Conservation (phyloP, 2,113 vertebrate genomes). For the Corythornis madagascariensis region DNA sequence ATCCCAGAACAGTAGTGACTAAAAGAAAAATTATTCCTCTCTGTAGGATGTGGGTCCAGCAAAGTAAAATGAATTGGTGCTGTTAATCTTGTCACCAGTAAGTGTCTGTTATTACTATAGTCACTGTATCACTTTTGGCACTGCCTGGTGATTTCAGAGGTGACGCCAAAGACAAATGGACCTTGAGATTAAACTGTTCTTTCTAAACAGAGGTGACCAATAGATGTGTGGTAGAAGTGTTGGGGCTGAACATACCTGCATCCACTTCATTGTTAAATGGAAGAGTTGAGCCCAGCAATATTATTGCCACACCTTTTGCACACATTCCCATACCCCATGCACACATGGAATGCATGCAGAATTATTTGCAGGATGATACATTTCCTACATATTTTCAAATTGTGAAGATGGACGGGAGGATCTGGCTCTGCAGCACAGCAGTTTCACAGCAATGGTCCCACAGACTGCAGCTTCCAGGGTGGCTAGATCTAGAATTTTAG, state of each 20-base stretch:
- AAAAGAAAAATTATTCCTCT: not conserved
- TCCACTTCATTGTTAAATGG: not conserved
- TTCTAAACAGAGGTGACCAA: not conserved
- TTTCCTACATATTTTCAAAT: not conserved
- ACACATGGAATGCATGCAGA: not conserved
- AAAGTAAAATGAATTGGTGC: not conserved
- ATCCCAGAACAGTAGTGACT: not conserved
- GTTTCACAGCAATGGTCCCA: not conserved
- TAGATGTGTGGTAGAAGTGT: not conserved
- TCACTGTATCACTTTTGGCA: not conserved
- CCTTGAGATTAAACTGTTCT: not conserved
- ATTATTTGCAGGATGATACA: not conserved
- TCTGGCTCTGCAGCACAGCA: not conserved
- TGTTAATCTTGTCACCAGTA: conserved; percentile 8
- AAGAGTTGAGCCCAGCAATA: not conserved
- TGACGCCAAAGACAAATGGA: not conserved
- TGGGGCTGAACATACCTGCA: not conserved
- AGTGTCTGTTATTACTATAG: not conserved
- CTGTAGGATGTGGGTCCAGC: not conserved
- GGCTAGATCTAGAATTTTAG: not conserved
- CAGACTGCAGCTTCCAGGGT: not conserved
- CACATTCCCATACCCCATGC: not conserved
- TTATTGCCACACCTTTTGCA: not conserved
- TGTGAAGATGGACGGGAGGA: not conserved
- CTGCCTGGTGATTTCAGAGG: not conserved